Evolutionary conservation across 1,140 invertebrate species (phyloP), one percentile per base, ranked within the genome.

Genomic region (Drosophila cardini): DNA sequence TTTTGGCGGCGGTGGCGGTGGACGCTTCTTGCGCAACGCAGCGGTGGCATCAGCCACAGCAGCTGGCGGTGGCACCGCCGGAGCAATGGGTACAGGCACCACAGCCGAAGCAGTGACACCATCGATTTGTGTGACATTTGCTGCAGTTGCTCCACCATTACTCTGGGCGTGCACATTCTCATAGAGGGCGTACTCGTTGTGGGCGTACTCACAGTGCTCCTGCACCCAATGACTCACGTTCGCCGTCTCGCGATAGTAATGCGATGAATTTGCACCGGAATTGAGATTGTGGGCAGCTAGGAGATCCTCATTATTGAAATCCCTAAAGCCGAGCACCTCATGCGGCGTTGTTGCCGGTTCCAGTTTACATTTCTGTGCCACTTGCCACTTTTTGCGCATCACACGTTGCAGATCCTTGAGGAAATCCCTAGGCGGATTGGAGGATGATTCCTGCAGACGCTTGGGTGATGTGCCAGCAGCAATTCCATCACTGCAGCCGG

Each of bases 301-400:
- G 7, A 92, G 77, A 16, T 89, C 91, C 55, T 87, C 79, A 52
- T 89, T 89, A 55, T 84, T 91, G 15, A 92, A 96, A 85, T 97
- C 96, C 21, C 97, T 93, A 82, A 98, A 98, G 1, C 97, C 97
- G 0, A 98, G 93, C 0, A 98, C 97, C 87, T 98, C 96, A 86
- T 98, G 97, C 0, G 97, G 97, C 15, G 96, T 97, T 0, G 96
- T 97, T 9, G 96, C 95, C 13, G 95, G 94, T 89, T 98, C 97
- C 1, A 95, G 90, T 92, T 97, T 97, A 86, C 97, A 98, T 82
- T 98, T 98, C 76, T 98, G 97, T 0, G 97, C 96, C 1, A 97
- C 96, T 90, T 98, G 96, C 97, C 97, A 98, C 84, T 98, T 98
- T 77, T 98, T 98, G 52, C 96, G 94, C 96, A 98, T 98, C 0